A percentile compares a stretch with the other conserved stretches of the same genome.
phyloP scores from a whole-genome alignment of 2,113 vertebrate genomes.

The Corythornis madagascariensis region DNA sequence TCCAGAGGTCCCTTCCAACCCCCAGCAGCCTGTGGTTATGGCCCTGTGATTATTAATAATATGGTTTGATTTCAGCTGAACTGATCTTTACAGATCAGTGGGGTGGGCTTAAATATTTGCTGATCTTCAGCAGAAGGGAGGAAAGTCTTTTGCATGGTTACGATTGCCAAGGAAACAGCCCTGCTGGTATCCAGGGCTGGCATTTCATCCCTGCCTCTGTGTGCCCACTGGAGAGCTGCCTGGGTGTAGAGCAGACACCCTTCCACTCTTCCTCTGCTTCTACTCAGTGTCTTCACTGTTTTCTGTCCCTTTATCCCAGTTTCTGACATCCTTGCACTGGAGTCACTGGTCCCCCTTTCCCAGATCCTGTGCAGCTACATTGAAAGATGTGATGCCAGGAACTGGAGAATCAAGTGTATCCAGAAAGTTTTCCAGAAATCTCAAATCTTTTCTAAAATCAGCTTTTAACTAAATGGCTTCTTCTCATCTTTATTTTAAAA shows the following conservation, averaged over 20 bases:
- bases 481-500: neutral
- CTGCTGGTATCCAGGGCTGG: neutral
- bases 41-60: neutral
- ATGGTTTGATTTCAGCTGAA: neutral
- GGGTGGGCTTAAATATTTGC: neutral
- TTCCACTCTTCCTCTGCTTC: neutral
- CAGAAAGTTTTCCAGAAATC: neutral
- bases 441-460: neutral
- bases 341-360: neutral
- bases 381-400: neutral
- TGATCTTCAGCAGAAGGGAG: neutral
- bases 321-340: neutral
- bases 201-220: neutral
- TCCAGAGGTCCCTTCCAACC: too few relatives aligned
- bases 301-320: neutral
- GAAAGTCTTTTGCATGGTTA: slow-evolving; percentile 45
- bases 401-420: neutral
- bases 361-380: fast-evolving
- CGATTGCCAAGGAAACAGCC: slow-evolving; percentile 65
- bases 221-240: neutral
- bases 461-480: neutral
- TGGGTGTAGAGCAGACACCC: neutral
- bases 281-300: neutral
- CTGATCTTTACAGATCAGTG: neutral
- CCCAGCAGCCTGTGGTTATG: too few relatives aligned